These are phyloP conservation scores for Anthophora plumipes DNA, from an alignment of 2,888 invertebrate genomes.

Conservation along the genomic window DNA sequence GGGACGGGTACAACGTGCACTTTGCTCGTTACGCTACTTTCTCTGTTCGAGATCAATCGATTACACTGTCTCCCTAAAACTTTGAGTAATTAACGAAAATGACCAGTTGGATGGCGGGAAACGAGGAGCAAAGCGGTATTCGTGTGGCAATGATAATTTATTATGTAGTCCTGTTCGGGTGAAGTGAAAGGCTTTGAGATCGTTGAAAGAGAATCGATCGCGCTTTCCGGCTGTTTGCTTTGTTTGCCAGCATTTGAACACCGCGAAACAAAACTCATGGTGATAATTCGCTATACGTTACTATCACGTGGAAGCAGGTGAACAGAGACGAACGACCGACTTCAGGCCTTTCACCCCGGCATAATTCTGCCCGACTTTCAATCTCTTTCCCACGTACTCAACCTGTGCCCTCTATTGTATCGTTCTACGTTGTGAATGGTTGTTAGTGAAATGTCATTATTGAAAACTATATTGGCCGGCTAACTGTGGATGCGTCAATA, in stretches of 20 bases:
- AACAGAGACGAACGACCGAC: conserved; percentile 72
- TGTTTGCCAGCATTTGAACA: conserved; percentile 42
- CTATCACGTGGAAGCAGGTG: conserved; percentile 69
- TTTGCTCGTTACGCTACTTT: conserved; percentile 27
- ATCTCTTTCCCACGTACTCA: conserved; percentile 76
- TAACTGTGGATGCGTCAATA: not conserved
- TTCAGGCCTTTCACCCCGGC: conserved; percentile 78
- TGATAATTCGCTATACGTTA: conserved; percentile 64
- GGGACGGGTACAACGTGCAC: not conserved
- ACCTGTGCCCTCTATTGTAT: conserved; percentile 67
- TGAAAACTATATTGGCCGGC: conserved; percentile 1
- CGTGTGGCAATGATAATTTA: conserved; percentile 3
- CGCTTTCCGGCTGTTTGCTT: conserved; percentile 12
- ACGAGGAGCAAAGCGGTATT: conserved; percentile 6
- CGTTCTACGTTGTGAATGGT: conserved; percentile 31
- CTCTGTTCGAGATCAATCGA: conserved; percentile 29
- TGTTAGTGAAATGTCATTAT: conserved; percentile 51
- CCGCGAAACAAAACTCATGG: conserved; percentile 40
- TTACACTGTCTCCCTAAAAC: not conserved
- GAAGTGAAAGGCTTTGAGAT: conserved; percentile 37
- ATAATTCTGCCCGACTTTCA: conserved; percentile 76
- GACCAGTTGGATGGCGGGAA: not conserved
- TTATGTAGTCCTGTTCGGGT: conserved; percentile 9
- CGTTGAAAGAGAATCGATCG: conserved; percentile 30
- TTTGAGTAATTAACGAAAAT: conserved; percentile 27